Conservation (phyloP, 2,888 invertebrate species). For the Drosophila cognata region DNA sequence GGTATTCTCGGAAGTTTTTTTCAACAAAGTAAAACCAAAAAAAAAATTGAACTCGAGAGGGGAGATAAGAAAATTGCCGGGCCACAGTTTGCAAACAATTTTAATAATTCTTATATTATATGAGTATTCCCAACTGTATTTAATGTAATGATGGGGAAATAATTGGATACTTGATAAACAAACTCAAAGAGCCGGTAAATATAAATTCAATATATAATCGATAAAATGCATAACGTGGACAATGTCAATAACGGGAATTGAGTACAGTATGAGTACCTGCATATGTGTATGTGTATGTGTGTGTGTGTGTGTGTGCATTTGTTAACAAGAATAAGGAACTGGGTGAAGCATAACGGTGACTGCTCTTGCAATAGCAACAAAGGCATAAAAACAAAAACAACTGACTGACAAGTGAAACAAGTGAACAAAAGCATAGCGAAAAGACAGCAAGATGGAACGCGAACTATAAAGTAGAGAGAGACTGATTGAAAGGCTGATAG, state of each 20-base stretch:
- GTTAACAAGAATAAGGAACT: slow-evolving; percentile 29
- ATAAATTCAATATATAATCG: slow-evolving; percentile 53
- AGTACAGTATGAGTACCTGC: neutral
- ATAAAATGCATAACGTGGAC: slow-evolving; percentile 55
- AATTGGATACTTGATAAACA: slow-evolving; percentile 24
- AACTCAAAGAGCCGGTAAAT: slow-evolving; percentile 33
- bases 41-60: neutral
- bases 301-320: neutral
- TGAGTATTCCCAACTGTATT: slow-evolving; percentile 1
- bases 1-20: neutral
- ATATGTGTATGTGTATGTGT: neutral
- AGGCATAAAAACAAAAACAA: slow-evolving; percentile 23
- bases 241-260: slow-evolving; percentile 49
- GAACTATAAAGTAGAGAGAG: neutral
- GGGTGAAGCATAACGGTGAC: slow-evolving; percentile 46
- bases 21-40: neutral
- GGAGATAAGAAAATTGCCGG: neutral
- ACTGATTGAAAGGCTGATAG: neutral
- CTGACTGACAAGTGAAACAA: slow-evolving; percentile 35
- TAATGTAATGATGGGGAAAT: slow-evolving; percentile 3
- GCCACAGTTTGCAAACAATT: neutral
- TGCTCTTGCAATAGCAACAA: slow-evolving; percentile 32
- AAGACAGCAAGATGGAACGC: slow-evolving; percentile 14
- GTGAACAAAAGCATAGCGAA: slow-evolving; percentile 34
- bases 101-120: neutral